Conservation (phyloP, 2,797 vertebrate genomes). For the Sebastes reedi region DNA sequence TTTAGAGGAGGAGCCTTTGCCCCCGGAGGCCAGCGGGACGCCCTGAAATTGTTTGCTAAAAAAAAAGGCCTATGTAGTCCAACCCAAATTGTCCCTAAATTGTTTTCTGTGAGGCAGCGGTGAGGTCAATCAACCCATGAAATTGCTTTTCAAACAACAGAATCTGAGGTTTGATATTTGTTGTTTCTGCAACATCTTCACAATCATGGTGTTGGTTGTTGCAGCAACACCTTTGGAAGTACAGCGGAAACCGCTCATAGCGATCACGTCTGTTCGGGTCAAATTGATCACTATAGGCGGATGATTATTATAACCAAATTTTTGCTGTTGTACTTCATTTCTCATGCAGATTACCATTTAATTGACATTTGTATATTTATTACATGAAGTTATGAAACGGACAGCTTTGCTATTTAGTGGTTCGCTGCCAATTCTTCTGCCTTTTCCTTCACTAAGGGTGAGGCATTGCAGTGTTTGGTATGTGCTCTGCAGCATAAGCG, state of each 20-base stretch:
- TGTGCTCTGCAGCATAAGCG: no score
- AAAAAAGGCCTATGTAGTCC: not conserved
- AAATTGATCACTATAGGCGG: no score
- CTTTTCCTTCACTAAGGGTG: no score
- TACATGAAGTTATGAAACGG: no score
- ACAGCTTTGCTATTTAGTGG: no score
- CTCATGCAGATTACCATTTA: no score
- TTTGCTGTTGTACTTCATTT: no score
- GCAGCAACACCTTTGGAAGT: not conserved
- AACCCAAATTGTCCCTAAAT: slow-evolving; percentile 23
- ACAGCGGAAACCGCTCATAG: not conserved
- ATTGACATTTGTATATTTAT: no score
- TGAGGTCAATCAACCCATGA: slow-evolving; percentile 22
- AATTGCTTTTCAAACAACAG: slow-evolving; percentile 35
- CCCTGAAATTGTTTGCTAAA: slow-evolving; percentile 22
- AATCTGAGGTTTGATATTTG: not conserved
- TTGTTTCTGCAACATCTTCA: not conserved
- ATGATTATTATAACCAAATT: no score
- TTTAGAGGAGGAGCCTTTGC: slow-evolving; percentile 27
- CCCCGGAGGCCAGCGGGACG: slow-evolving; percentile 13
- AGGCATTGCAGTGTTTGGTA: no score
- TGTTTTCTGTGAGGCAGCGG: slow-evolving; percentile 1
- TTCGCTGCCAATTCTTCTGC: no score
- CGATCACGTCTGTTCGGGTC: no score
- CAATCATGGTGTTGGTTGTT: not conserved